Evolutionary conservation across 2,113 vertebrate species (phyloP).

Genomic region (Xenus cinereus): DNA sequence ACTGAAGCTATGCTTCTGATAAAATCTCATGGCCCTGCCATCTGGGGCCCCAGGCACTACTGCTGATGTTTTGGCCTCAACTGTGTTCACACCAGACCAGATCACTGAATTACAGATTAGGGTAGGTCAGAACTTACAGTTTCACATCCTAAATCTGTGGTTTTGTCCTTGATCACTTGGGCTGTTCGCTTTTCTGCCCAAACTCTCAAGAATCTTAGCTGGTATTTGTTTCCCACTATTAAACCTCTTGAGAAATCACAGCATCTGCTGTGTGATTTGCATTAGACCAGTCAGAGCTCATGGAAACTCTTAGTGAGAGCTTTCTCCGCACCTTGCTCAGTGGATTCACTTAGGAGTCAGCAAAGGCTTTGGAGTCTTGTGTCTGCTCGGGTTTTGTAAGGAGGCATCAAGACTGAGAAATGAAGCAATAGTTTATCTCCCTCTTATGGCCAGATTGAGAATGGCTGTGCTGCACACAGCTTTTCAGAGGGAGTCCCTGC

Average conservation of each 20-base stretch:
- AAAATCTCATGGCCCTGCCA: neutral
- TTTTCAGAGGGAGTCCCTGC: neutral
- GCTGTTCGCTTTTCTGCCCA: neutral
- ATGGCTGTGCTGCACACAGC: neutral
- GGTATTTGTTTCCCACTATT: neutral
- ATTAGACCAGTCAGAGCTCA: neutral
- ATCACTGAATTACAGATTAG: neutral
- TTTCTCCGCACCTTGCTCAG: neutral
- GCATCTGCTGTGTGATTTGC: neutral
- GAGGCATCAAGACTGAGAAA: neutral
- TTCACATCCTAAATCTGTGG: neutral
- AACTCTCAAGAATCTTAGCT: neutral
- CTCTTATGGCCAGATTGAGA: slow-evolving; percentile 51
- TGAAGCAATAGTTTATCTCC: slow-evolving; percentile 52
- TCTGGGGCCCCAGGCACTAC: neutral
- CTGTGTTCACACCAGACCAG: neutral
- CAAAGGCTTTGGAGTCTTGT: neutral
- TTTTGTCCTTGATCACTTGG: neutral
- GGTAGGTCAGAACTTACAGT: neutral
- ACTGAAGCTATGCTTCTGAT: neutral
- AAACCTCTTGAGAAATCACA: neutral
- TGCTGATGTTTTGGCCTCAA: neutral
- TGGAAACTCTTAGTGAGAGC: neutral
- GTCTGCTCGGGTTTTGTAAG: neutral
- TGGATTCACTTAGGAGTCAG: neutral